A percentile compares a stretch with the other conserved stretches of the same genome.
Conservation (phyloP, 2,797 vertebrate species). For the Lacerta agilis region DNA sequence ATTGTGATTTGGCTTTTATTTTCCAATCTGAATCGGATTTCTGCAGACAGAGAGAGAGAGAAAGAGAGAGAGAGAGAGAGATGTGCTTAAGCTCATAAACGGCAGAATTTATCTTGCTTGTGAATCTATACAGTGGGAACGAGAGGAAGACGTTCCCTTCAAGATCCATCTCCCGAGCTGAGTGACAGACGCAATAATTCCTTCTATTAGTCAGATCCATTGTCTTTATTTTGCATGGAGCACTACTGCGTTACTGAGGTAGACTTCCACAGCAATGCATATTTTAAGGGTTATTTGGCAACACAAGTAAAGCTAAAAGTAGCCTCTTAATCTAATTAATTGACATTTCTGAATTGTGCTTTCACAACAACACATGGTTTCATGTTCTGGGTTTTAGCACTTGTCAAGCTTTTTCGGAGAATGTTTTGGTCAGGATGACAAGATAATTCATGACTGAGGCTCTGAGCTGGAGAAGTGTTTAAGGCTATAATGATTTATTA, state of each 20-base stretch:
- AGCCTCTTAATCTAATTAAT: conserved; percentile 90
- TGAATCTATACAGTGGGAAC: conserved; percentile 69
- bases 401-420: conserved; percentile 88
- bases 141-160: conserved; percentile 75
- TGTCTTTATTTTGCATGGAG: conserved; percentile 75
- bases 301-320: conserved; percentile 85
- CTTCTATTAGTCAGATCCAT: conserved; percentile 78
- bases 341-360: conserved; percentile 88
- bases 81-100: conserved; percentile 65
- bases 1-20: conserved; percentile 70
- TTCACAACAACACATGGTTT: conserved; percentile 90
- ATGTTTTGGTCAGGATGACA: conserved; percentile 89
- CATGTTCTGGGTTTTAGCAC: conserved; percentile 89
- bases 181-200: conserved; percentile 79
- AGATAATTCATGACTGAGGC: conserved; percentile 89
- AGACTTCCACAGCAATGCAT: conserved; percentile 81
- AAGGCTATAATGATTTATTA: conserved; percentile 90
- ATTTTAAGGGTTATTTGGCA: conserved; percentile 89
- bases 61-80: conserved; percentile 25
- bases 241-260: conserved; percentile 78
- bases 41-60: neutral
- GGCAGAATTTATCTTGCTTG: conserved; percentile 71
- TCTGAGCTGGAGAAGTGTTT: conserved; percentile 85
- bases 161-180: conserved; percentile 74
- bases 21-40: conserved; percentile 73